Conservation (phyloP, 1,140 invertebrate genomes). For the Drosophila chauvacae region DNA sequence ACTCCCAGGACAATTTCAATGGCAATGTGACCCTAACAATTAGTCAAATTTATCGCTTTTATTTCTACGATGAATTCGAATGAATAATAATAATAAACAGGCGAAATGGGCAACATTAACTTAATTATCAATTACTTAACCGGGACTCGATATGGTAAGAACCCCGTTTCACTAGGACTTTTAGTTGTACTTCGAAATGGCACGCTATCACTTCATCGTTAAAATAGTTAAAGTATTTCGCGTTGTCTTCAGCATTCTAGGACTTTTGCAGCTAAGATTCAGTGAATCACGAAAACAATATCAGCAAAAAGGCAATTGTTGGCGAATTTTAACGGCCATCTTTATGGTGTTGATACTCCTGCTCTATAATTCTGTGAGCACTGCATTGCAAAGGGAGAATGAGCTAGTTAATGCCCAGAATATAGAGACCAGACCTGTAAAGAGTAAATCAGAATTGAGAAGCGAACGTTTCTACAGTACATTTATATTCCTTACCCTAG, state of each 20-base stretch:
- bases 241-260: conserved; percentile 17
- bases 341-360: conserved; percentile 12
- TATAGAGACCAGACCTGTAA: neutral
- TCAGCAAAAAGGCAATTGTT: conserved; percentile 1
- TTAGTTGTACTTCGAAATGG: conserved; percentile 48
- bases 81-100: conserved; percentile 53
- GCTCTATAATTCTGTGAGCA: neutral
- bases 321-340: neutral
- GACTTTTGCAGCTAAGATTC: conserved; percentile 41
- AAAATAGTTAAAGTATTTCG: conserved; percentile 27
- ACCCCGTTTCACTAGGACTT: neutral
- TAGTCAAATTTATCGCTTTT: conserved; percentile 64
- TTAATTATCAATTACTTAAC: conserved; percentile 16
- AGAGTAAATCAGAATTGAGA: neutral
- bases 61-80: conserved; percentile 56
- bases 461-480: neutral
- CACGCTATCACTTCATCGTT: conserved; percentile 30
- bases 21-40: conserved; percentile 61
- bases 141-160: neutral
- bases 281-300: conserved; percentile 21
- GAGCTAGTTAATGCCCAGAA: conserved; percentile 1
- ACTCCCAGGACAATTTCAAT: conserved; percentile 41
- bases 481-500: neutral
- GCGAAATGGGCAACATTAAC: conserved; percentile 28
- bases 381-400: neutral